phyloP scores from a whole-genome alignment of 2,113 vertebrate species.

The Amblyopsis rosae region DNA sequence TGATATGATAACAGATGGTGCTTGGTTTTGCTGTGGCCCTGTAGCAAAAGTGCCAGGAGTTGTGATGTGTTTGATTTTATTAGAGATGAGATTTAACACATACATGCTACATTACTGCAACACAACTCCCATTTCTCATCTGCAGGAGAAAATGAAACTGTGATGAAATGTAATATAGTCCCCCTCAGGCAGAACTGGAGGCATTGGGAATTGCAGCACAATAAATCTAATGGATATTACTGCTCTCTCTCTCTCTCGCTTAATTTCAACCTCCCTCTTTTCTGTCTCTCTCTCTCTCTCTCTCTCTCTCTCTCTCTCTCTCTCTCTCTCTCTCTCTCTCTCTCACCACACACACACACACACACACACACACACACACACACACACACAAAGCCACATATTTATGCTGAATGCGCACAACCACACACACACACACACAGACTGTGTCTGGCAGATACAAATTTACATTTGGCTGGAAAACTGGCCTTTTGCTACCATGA shows the following conservation, averaged over 20 bases:
- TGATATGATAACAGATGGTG: slow-evolving; percentile 93
- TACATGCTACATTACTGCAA: slow-evolving; percentile 96
- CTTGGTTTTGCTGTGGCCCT: slow-evolving; percentile 89
- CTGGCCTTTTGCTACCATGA: slow-evolving; percentile 81
- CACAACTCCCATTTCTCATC: slow-evolving; percentile 97
- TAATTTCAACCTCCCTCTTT: neutral
- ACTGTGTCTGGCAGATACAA: slow-evolving; percentile 80
- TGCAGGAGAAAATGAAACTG: slow-evolving; percentile 99
- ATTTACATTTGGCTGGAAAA: slow-evolving; percentile 86
- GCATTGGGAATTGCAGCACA: slow-evolving; percentile 96
- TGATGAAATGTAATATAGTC: slow-evolving; percentile 99
- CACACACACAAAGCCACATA: slow-evolving; percentile 19
- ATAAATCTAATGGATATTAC: slow-evolving; percentile 99
- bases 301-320: slow-evolving; percentile 6
- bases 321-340: slow-evolving; percentile 1
- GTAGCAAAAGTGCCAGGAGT: slow-evolving; percentile 90
- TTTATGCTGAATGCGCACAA: slow-evolving; percentile 28
- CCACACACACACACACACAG: slow-evolving; percentile 17
- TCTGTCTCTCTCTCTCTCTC: slow-evolving; percentile 3
- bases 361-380: slow-evolving; percentile 4
- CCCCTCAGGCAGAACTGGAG: slow-evolving; percentile 95
- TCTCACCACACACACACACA: slow-evolving; percentile 8
- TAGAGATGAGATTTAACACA: slow-evolving; percentile 98
- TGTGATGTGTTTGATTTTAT: slow-evolving; percentile 99
- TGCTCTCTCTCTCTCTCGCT: slow-evolving; percentile 63